Base-by-base conservation (phyloP, 1,140 invertebrate species). In the Microvelia longipes region DNA sequence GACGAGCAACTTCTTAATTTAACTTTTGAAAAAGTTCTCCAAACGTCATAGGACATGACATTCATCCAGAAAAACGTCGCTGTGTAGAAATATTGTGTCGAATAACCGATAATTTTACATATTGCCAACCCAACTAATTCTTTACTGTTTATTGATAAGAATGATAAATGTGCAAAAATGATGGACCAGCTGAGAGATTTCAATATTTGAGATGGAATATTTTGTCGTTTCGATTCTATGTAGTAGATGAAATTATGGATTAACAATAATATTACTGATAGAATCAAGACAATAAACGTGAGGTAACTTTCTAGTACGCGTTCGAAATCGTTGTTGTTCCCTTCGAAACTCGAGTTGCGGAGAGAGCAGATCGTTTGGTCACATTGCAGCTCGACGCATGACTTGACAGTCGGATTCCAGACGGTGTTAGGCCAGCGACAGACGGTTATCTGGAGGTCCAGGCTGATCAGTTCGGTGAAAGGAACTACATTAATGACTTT, bases 1-100 rank as follows among this genome's bases (percentile, higher is more conserved):
- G 0, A 76, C 1, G 0, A 68, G 15, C 0, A 79, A 75, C 35
- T 80, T 77, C 0, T 75, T 28, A n/a, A 79, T 77, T 2, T 74
- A 25, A 0, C 75, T 69, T 80, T 79, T 80, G 25, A 79, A 64
- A 71, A 71, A 0, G 70, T 71, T 2, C 62, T 28, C 60, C 70
- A 71, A 24, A 71, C 61, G 30, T 71, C 70, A 14, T 67, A 67
- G 50, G 66, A 68, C 70, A 71, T 71, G 15, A 61, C 67, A 50
- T 71, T 71, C 70, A 71, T 71, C 70, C 70, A 71, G 50, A 71
- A 71, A 28, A 71, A 71, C 15, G 70, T 28, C 19, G 70, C 14
- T 13, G 64, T 26, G 25, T 60, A 65, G 29, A 68, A 71, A 60
- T 64, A 71, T 13, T 78, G 69, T 78, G 81, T 63, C 15, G 27